phyloP scores from a whole-genome alignment of 2,888 invertebrate species.

The Griposia aprilina region DNA sequence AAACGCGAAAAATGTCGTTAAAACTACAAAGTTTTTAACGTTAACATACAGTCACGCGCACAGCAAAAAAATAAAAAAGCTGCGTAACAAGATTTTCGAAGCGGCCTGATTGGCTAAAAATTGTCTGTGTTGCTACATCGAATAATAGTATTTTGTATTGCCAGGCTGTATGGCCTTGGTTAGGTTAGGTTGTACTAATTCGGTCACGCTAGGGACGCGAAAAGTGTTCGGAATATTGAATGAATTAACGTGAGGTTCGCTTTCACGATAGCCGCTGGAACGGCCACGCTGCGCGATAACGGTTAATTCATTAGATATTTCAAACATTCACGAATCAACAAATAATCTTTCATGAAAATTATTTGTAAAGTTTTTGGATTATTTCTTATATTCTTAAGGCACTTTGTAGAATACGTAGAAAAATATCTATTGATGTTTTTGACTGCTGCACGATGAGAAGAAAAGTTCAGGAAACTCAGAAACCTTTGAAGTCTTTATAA shows the following conservation, averaged over 20 bases:
- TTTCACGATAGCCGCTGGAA: too few relatives aligned
- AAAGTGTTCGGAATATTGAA: constrained; percentile 6
- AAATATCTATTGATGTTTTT: not conserved
- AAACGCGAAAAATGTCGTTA: constrained; percentile 41
- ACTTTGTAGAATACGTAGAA: not conserved
- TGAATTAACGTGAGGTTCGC: not conserved
- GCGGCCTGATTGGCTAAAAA: constrained; percentile 59
- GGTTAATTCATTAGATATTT: too few relatives aligned
- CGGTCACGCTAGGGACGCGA: not conserved
- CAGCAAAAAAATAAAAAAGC: constrained; percentile 52
- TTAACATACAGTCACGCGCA: constrained; percentile 55
- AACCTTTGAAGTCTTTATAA: not conserved
- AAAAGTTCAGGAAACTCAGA: not conserved
- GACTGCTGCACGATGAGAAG: too few relatives aligned
- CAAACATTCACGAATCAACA: too few relatives aligned
- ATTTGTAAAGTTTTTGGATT: not conserved
- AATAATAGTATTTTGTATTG: constrained; percentile 59
- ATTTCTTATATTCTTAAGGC: not conserved
- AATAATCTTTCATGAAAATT: not conserved
- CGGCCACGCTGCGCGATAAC: too few relatives aligned
- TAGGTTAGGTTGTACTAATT: constrained; percentile 35
- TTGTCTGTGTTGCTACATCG: constrained; percentile 48
- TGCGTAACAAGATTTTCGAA: constrained; percentile 52
- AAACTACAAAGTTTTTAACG: constrained; percentile 51
- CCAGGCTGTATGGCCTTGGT: constrained; percentile 8